Conservation (phyloP, 2,797 vertebrate species). For the Galaxias olidus region DNA sequence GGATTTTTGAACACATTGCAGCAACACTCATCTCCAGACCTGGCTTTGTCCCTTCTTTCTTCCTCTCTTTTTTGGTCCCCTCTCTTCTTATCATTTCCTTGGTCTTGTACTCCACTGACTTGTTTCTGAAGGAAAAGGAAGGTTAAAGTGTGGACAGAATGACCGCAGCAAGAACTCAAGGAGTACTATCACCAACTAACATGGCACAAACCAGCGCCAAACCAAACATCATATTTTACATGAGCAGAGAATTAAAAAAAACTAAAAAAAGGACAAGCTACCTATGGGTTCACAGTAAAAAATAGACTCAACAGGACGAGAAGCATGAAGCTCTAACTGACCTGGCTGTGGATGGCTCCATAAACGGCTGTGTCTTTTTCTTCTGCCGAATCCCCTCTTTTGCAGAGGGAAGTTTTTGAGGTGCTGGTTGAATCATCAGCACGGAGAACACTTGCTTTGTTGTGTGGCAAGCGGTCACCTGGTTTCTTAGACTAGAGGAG, state of each 20-base stretch:
- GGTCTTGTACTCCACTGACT: constrained; percentile 27
- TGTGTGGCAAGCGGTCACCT: constrained; percentile 34
- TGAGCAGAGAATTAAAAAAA: background rate
- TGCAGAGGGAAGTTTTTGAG: constrained; percentile 34
- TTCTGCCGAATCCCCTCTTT: constrained; percentile 41
- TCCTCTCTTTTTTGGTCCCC: constrained; percentile 50
- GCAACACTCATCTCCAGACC: constrained; percentile 54
- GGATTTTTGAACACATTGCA: background rate
- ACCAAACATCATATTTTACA: too few relatives aligned
- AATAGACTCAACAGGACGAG: too few relatives aligned
- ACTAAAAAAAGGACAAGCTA: background rate
- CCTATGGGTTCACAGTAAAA: background rate
- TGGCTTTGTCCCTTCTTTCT: constrained; percentile 53
- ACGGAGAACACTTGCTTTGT: constrained; percentile 25
- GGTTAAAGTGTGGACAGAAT: background rate
- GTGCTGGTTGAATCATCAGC: constrained; percentile 38
- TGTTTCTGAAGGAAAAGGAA: constrained; percentile 51
- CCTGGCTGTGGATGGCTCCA: constrained; percentile 52
- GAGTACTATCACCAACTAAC: background rate
- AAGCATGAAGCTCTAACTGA: constrained; percentile 34
- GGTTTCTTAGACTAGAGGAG: constrained; percentile 50
- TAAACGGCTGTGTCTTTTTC: constrained; percentile 36
- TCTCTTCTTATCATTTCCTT: constrained; percentile 44
- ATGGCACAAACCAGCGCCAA: background rate
- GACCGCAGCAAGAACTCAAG: too few relatives aligned